Evolutionary conservation across 2,888 invertebrate species (phyloP), one percentile per base, ranked within the genome.

Genomic region (Schizotus pectinicornis): DNA sequence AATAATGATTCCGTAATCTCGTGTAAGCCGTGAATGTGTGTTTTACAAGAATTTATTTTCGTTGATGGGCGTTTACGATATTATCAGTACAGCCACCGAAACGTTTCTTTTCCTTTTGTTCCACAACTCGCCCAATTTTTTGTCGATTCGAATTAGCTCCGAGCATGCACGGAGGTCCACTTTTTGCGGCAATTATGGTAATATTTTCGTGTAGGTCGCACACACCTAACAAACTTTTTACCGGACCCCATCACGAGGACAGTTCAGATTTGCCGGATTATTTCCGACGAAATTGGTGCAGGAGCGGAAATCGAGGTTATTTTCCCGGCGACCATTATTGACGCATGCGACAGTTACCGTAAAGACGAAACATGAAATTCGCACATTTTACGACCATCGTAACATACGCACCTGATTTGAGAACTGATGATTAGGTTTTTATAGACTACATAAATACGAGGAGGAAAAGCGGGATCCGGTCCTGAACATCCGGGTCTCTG

Each of bases 401-500:
- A 47, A 57, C 52, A 30, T 32, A 48, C 52, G 47, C 52, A 57
- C 57, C 57, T 57, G 57, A 57, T 57, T 56, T 53, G 41, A 55
- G 42, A 45, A 50, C 50, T 8, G 50, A 59, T 59, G 59, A 59
- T 59, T 59, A 59, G 59, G 50, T 59, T 59, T 59, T 59, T 59
- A 55, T 55, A 46, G 59, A 45, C 50, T 50, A 59, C 50, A 59
- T 59, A 59, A 59, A 59, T 59, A 59, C 37, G 50, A 30, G 22
- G 12, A 22, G 38, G 41, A 37, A 37, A 41, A 43, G 11, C 55
- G 59, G 63, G 62, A 65, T 68, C 62, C 63, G 65, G 64, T 59
- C 65, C 65, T 64, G 65, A 68, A 67, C 62, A 65, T 68, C 68
- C 65, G 61, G 68, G 68, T 63, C 68, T 68, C 68, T 59, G 54